Evolutionary conservation across 2,113 vertebrate genomes (phyloP).

Genomic region (Nannospalax galili): DNA sequence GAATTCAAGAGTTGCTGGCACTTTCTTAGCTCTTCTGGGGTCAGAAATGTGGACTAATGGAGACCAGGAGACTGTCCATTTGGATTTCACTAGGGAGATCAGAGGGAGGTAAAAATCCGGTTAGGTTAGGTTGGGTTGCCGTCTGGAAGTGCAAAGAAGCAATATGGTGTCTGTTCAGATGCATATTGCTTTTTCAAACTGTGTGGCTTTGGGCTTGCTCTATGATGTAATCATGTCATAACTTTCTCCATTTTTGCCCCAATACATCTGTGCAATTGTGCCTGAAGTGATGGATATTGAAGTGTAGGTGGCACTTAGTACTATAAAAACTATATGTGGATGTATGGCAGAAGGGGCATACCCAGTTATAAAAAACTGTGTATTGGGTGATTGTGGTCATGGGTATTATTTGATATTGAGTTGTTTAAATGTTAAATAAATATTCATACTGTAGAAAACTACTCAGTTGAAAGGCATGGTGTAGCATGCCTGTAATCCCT

Average conservation of each 20-base stretch:
- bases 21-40: not conserved
- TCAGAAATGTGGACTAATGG: not conserved
- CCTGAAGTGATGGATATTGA: not conserved
- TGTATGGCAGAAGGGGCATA: not conserved
- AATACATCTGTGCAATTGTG: not conserved
- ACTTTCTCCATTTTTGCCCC: conserved; percentile 13
- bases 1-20: not conserved
- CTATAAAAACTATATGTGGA: not conserved
- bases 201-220: conserved; percentile 4
- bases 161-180: not conserved
- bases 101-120: not conserved
- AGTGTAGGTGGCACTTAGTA: not conserved
- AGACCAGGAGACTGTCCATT: not conserved
- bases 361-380: not conserved
- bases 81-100: not conserved
- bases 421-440: conserved; percentile 49
- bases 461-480: not conserved
- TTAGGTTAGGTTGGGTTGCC: not conserved
- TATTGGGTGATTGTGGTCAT: not conserved
- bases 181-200: not conserved
- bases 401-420: not conserved
- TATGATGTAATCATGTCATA: not conserved
- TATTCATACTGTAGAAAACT: not conserved
- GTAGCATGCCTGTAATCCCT: not conserved
- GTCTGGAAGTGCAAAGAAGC: not conserved